Evolutionary conservation across 2,113 vertebrate species (phyloP), one percentile per base, ranked within the genome.

Genomic region (Petaurus breviceps): DNA sequence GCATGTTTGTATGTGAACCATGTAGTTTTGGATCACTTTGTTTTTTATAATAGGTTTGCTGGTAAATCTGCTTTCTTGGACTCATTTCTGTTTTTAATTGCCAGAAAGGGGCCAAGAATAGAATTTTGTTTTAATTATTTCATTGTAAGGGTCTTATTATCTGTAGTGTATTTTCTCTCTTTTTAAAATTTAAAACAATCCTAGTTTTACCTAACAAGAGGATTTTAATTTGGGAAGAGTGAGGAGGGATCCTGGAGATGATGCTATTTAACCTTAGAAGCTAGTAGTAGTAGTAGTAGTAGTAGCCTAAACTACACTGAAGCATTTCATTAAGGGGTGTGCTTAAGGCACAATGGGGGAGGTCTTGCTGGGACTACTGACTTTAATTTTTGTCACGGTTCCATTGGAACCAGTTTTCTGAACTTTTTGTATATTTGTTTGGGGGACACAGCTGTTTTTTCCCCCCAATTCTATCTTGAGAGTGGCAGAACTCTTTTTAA

Each of bases 381-480:
- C 5, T 68, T 55, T 28, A 25, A 0, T 2, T 77, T 43, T 51
- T 9, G 16, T 77, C 51, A 0, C 0, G n/a, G 0, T 19, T 10
- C 11, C 19, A 14, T 25, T 24, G 95, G 94, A 96, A 98, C 94
- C 97, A 90, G 10, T 94, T 0, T 3, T 92, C 94, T 96, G 90
- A 91, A 93, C 57, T 55, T 51, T 43, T 51, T 43, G 19, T 77
- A 9, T 95, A 31, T 92, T 89, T 84, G 53, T 91, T 89, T 92
- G 90, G 6, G 89, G 94, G 92, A 57, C 14, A 92, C 68, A 84
- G 19, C n/a, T 84, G 51, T 28, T 77, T 57, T n/a, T 50, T 26
- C 92, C 51, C 49, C 51, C 54, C 93, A 12, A 12, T 47, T 50
- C 90, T 96, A 61, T 94, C 77, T 93, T 91, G 90, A n/a, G n/a